phyloP scores from a whole-genome alignment of 2,888 invertebrate genomes.

The Cantharis rustica region DNA sequence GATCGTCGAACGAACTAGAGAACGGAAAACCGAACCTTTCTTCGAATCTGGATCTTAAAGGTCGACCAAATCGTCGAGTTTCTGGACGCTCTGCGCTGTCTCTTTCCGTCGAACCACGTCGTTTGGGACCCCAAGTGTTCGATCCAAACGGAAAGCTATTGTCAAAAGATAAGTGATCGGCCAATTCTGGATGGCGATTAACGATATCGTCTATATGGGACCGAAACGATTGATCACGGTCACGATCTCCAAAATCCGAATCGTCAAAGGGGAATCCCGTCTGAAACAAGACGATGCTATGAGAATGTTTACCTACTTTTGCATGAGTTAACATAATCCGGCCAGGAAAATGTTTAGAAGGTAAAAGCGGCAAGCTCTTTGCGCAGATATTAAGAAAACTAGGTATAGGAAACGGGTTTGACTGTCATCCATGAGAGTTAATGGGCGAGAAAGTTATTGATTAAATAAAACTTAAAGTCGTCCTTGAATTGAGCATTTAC shows the following conservation, averaged over 20 bases:
- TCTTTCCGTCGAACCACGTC: slow-evolving; percentile 55
- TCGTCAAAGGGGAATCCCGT: slow-evolving; percentile 73
- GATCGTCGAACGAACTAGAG: slow-evolving; percentile 31
- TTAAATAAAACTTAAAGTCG: neutral
- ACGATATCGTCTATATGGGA: slow-evolving; percentile 71
- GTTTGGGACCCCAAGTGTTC: slow-evolving; percentile 54
- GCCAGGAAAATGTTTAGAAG: neutral
- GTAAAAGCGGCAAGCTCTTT: neutral
- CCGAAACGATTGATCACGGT: slow-evolving; percentile 53
- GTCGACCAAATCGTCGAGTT: slow-evolving; percentile 55
- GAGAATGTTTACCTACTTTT: neutral
- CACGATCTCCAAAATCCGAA: slow-evolving; percentile 44
- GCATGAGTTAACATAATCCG: no score
- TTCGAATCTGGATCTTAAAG: slow-evolving; percentile 54
- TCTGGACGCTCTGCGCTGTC: slow-evolving; percentile 54
- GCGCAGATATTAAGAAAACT: neutral
- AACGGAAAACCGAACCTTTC: slow-evolving; percentile 50
- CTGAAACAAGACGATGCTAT: slow-evolving; percentile 49
- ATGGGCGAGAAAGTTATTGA: neutral
- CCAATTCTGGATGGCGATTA: slow-evolving; percentile 75
- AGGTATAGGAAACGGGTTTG: neutral
- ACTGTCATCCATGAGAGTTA: neutral
- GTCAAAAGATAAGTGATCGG: slow-evolving; percentile 64
- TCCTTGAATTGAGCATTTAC: neutral
- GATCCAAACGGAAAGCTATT: slow-evolving; percentile 49